These are phyloP conservation scores for Lacerta bilineata DNA, from an alignment of 2,797 vertebrate genomes.

Conservation along the genomic window DNA sequence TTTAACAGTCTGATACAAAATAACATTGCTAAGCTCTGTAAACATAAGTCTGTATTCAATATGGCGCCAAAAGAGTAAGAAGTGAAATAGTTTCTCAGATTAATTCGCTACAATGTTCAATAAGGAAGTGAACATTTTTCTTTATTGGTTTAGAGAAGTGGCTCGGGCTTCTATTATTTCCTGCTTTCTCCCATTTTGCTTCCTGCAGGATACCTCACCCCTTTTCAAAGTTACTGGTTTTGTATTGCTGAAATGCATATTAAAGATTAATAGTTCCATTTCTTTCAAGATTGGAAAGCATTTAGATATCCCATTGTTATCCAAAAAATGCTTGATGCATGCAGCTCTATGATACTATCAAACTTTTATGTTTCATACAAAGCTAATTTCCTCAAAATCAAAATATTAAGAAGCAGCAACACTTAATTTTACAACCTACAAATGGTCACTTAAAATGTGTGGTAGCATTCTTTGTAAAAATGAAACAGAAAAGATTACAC, in stretches of 20 bases:
- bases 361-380: conserved; percentile 55
- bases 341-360: conserved; percentile 43
- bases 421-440: neutral
- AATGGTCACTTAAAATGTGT: conserved; percentile 39
- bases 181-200: conserved; percentile 45
- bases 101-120: conserved; percentile 31
- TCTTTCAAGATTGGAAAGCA: conserved; percentile 27
- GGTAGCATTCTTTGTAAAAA: conserved; percentile 37
- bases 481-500: conserved; percentile 36
- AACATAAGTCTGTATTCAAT: neutral
- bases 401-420: conserved; percentile 18
- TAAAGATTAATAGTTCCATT: neutral
- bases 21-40: neutral
- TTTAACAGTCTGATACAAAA: neutral
- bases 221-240: conserved; percentile 48
- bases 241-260: conserved; percentile 21
- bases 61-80: neutral
- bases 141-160: conserved; percentile 40
- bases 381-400: conserved; percentile 50
- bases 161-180: conserved; percentile 19
- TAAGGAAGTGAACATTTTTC: neutral
- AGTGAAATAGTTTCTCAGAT: neutral
- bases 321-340: conserved; percentile 22
- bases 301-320: neutral
- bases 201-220: conserved; percentile 38